Conservation (phyloP, 1,140 invertebrate species). For the Sitophilus oryzae region DNA sequence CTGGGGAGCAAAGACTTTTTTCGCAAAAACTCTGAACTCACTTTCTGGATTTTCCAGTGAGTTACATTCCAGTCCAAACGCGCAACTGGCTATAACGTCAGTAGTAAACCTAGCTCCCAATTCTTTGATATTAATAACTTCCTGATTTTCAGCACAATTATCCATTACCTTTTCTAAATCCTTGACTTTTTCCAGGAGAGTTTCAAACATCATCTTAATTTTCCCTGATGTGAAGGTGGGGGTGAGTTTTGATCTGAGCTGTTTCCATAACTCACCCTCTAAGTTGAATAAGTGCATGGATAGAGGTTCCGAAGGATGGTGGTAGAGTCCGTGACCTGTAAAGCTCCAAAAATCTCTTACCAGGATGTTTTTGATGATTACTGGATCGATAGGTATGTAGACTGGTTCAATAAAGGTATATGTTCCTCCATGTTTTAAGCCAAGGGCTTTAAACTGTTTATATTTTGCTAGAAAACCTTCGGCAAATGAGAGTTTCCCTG, state of each 20-base stretch:
- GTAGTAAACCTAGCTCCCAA: constrained; percentile 49
- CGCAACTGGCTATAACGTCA: constrained; percentile 53
- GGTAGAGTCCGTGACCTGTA: constrained; percentile 21
- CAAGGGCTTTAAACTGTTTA: background rate
- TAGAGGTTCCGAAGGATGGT: constrained; percentile 45
- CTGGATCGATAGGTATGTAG: background rate
- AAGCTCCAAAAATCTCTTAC: constrained; percentile 22
- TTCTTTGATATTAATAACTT: constrained; percentile 50
- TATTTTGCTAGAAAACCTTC: constrained; percentile 3
- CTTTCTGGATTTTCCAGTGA: constrained; percentile 49
- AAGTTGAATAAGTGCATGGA: constrained; percentile 46
- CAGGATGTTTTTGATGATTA: constrained; percentile 4
- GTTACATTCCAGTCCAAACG: constrained; percentile 54
- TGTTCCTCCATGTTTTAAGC: constrained; percentile 5
- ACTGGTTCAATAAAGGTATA: constrained; percentile 3
- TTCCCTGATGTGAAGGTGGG: constrained; percentile 49
- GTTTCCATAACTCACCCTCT: constrained; percentile 46
- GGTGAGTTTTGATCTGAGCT: constrained; percentile 43
- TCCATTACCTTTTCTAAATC: constrained; percentile 43
- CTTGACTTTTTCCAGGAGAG: constrained; percentile 20
- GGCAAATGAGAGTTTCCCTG: background rate
- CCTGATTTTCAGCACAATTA: constrained; percentile 28
- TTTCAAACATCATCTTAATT: constrained; percentile 46
- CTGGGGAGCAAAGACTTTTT: background rate
- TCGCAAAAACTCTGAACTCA: constrained; percentile 40